Base-by-base conservation (phyloP, 2,113 vertebrate species). In the Cygnus buccinator region DNA sequence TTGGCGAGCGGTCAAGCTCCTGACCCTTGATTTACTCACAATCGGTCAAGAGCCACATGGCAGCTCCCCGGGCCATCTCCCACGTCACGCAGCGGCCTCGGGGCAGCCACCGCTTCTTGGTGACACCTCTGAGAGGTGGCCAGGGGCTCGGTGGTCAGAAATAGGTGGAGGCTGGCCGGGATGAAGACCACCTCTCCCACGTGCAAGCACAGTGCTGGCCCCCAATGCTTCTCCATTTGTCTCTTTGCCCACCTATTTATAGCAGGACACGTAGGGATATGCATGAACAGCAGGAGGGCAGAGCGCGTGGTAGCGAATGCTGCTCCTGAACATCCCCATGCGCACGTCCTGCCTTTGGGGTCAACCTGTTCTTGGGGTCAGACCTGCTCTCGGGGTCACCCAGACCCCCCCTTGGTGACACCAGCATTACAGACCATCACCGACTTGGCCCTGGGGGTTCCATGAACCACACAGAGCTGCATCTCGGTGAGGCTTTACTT, bases 21-120 rank as follows among this genome's bases (percentile, higher is more conserved):
- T 94, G 96, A 95, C 95, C 91, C 94, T 96, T 96, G 91, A 96
- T 97, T 96, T 96, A 96, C 94, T 95, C 43, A 9, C 95, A 95
- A 87, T 95, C 67, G 87, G 95, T 94, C 95, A 96, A 96, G 96
- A 97, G 96, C 67, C 89, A 52, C 94, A 76, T 96, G 95, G 94
- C 81, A 94, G 94, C 89, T 89, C 87, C 80, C 0, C 7, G n/a
- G 88, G 85, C 92, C 70, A 73, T 11, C 46, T 48, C 46, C 13
- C 3, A 1, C 0, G 20, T 84, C 92, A 89, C 6, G 0, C 86
- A 18, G 74, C 75, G 80, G 50, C 3, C 6, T 48, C 5, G 3
- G 43, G 70, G 67, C 80, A 90, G 63, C 59, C 54, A 75, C 76
- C 4, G 1, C 35, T 33, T 43, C 89, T 58, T 25, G 67, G 48